Evolutionary conservation across 1,140 invertebrate genomes (phyloP).

Genomic region (Oryzaephilus surinamensis): DNA sequence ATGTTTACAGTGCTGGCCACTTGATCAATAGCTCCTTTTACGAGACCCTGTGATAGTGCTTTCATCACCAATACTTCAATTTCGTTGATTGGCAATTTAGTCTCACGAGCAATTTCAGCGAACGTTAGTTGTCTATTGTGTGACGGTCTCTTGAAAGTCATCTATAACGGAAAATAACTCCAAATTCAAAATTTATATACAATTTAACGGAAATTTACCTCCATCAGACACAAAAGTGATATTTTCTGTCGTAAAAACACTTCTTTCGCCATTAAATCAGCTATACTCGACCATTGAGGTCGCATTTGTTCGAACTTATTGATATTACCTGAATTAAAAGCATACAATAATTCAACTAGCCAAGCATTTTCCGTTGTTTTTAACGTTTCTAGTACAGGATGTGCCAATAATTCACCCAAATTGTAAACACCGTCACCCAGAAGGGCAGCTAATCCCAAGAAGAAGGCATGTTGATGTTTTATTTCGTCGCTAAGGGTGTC

Average conservation of each 20-base stretch:
- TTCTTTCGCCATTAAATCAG: constrained; percentile 80
- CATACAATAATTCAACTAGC: constrained; percentile 80
- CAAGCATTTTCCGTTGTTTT: constrained; percentile 75
- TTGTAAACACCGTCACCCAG: constrained; percentile 95
- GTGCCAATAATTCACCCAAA: constrained; percentile 90
- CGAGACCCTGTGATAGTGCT: constrained; percentile 87
- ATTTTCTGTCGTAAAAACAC: constrained; percentile 84
- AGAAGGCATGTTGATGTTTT: constrained; percentile 78
- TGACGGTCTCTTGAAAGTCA: constrained; percentile 64
- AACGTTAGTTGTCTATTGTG: constrained; percentile 76
- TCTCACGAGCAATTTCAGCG: constrained; percentile 78
- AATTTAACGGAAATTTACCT: constrained; percentile 49
- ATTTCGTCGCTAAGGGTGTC: constrained; percentile 52
- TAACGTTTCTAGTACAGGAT: constrained; percentile 84
- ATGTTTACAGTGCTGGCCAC: constrained; percentile 68
- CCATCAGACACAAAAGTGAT: constrained; percentile 91
- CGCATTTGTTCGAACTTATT: constrained; percentile 73
- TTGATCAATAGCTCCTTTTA: constrained; percentile 93
- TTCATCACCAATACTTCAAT: constrained; percentile 98
- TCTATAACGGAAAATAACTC: constrained; percentile 38
- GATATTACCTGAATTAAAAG: constrained; percentile 90
- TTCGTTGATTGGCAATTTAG: constrained; percentile 68
- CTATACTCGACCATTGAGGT: constrained; percentile 68
- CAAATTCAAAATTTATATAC: constrained; percentile 1
- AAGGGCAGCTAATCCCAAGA: constrained; percentile 86